Base-by-base conservation (phyloP, 2,888 invertebrate species). In the Calameuta filiformis region DNA sequence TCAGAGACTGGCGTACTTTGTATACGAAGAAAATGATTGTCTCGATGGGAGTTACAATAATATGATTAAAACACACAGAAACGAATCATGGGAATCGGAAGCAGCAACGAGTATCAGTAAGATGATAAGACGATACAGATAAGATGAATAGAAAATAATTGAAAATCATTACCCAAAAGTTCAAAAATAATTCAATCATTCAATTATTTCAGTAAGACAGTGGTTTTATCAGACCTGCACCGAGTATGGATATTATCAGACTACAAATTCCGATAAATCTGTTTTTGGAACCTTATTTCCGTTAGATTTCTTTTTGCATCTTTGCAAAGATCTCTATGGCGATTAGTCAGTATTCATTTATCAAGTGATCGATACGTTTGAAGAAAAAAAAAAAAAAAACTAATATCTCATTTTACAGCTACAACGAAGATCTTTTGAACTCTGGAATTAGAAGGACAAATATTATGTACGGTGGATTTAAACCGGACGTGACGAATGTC, bases 171-270 rank as follows among this genome's bases (percentile, higher is more conserved):
- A 73, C 12, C 31, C 4, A 12, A 35, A 30, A 34, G 35, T n/a
- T 76, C 1, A 0, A 11, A 35, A 33, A 74, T 68, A 69, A 56
- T 68, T 56, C 34, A n/a, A 15, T 31, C 15, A 73, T 75, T 69
- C 31, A 76, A 79, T 73, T 37, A 75, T 87, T 91, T 37, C 91
- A 95, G 96, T 93, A 90, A 94, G 96, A 0, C 94, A 95, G 73
- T 97, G 97, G 97, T 93, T 93, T 2, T 97, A 96, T 90, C 97
- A 97, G 92, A 96, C 96, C 0, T 98, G 98, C 90, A 95, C 95
- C 76, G 97, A 98, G 92, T 97, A 94, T 90, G 97, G 97, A 77
- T 97, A 95, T 93, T 97, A 94, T 91, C 97, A 97, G 92, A 95
- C 95, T 3, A 95, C 96, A 0, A 93, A 92, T 80, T 93, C 94